phyloP scores from a whole-genome alignment of 1,140 invertebrate genomes.

The Bombus pyrosoma region DNA sequence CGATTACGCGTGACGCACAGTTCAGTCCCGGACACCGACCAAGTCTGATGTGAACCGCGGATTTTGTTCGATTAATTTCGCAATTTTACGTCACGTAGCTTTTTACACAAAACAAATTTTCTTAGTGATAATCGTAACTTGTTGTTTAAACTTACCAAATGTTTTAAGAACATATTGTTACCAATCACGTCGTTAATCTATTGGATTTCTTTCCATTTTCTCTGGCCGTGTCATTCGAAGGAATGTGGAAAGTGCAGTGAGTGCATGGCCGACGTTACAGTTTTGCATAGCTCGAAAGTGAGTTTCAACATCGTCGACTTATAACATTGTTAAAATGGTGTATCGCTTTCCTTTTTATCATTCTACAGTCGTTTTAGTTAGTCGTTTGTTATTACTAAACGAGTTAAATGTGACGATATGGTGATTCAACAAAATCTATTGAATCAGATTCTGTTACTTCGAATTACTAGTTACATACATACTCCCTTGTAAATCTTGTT shows the following conservation, averaged over 20 bases:
- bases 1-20: slow-evolving; percentile 50
- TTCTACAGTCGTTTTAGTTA: background rate
- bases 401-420: background rate
- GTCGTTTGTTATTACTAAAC: background rate
- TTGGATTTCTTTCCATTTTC: background rate
- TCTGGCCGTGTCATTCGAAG: background rate
- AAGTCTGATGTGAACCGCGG: background rate
- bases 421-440: background rate
- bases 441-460: background rate
- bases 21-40: slow-evolving; percentile 15
- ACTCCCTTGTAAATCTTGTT: background rate
- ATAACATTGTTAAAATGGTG: slow-evolving; percentile 1
- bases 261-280: background rate
- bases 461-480: background rate
- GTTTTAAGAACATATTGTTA: background rate
- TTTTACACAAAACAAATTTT: background rate
- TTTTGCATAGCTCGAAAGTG: slow-evolving; percentile 47
- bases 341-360: slow-evolving; percentile 8
- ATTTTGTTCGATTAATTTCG: background rate
- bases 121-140: background rate
- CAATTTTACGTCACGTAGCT: background rate
- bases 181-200: too few species aligned
- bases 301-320: slow-evolving; percentile 2
- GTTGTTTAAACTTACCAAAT: background rate
- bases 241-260: slow-evolving; percentile 29